Evolutionary conservation across 2,797 vertebrate species (phyloP), one percentile per base, ranked within the genome.

Genomic region (Phyllotis vaccarum): DNA sequence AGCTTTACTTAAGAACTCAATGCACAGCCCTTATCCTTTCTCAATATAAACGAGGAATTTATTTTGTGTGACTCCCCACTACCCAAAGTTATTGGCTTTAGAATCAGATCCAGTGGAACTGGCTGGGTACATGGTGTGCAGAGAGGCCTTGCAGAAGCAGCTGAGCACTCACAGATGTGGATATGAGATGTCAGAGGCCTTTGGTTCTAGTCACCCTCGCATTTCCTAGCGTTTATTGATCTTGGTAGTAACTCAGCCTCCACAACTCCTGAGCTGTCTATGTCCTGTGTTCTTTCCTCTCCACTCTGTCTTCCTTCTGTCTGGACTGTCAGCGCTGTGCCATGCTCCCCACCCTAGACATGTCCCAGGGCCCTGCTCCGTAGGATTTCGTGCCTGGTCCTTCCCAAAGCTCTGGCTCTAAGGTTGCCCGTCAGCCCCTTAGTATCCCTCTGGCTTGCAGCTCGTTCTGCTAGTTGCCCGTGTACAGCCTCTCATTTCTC

Each of bases 71-170:
- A 12, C 17, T 72, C 24, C 27, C 49, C 12, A 31, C 3, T 60
- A 31, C 58, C 75, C 70, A 31, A 78, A 78, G 68, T 17, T 94
- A 13, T 68, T 95, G 82, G 46, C 52, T 19, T 96, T 93, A 90
- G 91, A 90, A 62, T 96, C 70, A 56, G 74, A 88, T 80, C 93
- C 46, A 81, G 2, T 94, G 24, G 68, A 81, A 90, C 90, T 90
- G 92, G 24, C 81, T 64, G 74, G 49, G 34, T 40, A 31, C 94
- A 11, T 86, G 66, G 54, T 74, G 43, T 31, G 16, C n/a, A 93
- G 78, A 12, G 49, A 70, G 75, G 49, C 86, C 86, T 72, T 89
- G 3, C 8, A 80, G 62, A 93, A n/a, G 64, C 40, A 40, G 46
- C 58, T 56, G 64, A 76, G n/a, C 16, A 22, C 5, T 56, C 34